Conservation (phyloP, 1,140 invertebrate genomes). For the Papilio dardanus region DNA sequence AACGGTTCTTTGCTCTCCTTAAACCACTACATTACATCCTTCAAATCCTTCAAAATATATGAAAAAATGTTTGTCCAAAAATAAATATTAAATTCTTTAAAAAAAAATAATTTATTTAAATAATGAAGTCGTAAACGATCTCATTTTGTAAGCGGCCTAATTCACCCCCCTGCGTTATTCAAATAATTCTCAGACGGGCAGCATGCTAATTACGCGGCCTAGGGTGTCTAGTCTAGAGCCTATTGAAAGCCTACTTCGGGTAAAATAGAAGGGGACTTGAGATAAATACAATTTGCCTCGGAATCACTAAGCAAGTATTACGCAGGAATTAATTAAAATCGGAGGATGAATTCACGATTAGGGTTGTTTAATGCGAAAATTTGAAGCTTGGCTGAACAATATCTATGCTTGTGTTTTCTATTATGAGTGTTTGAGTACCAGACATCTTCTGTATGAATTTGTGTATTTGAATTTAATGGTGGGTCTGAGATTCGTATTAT, state of each 20-base stretch:
- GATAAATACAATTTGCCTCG: constrained; percentile 44
- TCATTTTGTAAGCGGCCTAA: constrained; percentile 48
- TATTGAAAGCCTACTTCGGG: constrained; percentile 63
- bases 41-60: too few species aligned
- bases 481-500: too few species aligned
- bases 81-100: too few species aligned
- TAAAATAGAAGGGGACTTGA: constrained; percentile 52
- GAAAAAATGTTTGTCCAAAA: too few species aligned
- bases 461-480: not conserved
- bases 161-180: constrained; percentile 63
- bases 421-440: not conserved
- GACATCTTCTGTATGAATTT: not conserved
- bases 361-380: constrained; percentile 21
- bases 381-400: constrained; percentile 24
- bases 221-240: constrained; percentile 72
- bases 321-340: constrained; percentile 33
- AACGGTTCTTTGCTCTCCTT: too few species aligned
- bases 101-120: not conserved
- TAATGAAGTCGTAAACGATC: constrained; percentile 17
- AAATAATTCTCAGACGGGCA: constrained; percentile 74
- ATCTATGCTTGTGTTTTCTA: not conserved
- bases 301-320: constrained; percentile 37
- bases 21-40: too few species aligned
- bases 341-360: constrained; percentile 25
- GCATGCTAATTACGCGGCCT: constrained; percentile 74